Conservation (phyloP, 1,140 invertebrate genomes). For the Thalassaphorura encarpata region DNA sequence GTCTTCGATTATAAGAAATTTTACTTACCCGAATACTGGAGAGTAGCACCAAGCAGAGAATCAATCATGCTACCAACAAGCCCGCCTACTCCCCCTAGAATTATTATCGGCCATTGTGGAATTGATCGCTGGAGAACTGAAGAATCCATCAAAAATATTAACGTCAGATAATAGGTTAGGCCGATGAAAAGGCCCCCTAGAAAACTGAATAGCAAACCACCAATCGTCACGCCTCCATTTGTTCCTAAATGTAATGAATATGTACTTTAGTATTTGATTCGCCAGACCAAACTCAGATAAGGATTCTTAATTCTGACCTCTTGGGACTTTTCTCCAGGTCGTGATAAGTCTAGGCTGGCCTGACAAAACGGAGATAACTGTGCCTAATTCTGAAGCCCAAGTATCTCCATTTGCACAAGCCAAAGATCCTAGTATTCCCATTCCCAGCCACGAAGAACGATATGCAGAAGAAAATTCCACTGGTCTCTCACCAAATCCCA, state of each 20-base stretch:
- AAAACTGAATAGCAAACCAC: constrained; percentile 59
- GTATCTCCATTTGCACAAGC: constrained; percentile 49
- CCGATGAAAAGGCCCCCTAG: constrained; percentile 65
- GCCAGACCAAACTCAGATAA: no score
- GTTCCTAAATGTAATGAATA: not conserved
- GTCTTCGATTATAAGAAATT: not conserved
- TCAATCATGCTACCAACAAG: constrained; percentile 71
- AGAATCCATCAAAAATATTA: constrained; percentile 53
- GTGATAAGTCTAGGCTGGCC: constrained; percentile 67
- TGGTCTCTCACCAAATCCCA: constrained; percentile 62
- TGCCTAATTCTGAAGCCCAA: constrained; percentile 80
- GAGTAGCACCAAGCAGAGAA: constrained; percentile 69
- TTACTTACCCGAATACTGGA: constrained; percentile 74
- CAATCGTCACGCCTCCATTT: constrained; percentile 60
- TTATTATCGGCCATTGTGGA: constrained; percentile 69
- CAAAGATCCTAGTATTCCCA: constrained; percentile 57
- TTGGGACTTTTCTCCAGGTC: constrained; percentile 59
- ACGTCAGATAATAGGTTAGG: constrained; percentile 56
- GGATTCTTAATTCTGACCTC: constrained; percentile 43
- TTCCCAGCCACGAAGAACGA: constrained; percentile 65
- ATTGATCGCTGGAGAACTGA: constrained; percentile 50
- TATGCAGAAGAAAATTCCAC: constrained; percentile 70
- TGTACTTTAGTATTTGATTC: constrained; percentile 55
- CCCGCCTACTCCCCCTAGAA: constrained; percentile 58
- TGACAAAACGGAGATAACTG: constrained; percentile 48